Base-by-base conservation (phyloP, 2,888 invertebrate species). In the Gasteruption jaculator region DNA sequence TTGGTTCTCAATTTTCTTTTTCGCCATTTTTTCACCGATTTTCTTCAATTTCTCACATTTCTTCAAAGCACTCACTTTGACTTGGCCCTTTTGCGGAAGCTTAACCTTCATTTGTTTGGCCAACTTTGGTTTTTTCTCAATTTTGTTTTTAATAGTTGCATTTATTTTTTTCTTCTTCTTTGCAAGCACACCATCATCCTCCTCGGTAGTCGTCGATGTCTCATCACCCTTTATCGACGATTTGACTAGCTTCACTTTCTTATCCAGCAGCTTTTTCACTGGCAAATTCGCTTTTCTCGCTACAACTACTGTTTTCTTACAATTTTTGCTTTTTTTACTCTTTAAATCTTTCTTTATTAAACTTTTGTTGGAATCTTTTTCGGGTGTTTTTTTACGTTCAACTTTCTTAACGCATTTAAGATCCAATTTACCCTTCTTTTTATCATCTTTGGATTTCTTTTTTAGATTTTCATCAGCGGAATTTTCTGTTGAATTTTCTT, bases 161-260 rank as follows among this genome's bases (percentile, higher is more conserved):
- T 24, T 46, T 38, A 65, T 68, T 38, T 61, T 68, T 43, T 60
- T 69, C 12, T 53, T 38, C 24, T 57, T 60, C 27, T 60, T 61
- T n/a, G n/a, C n/a, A n/a, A n/a, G n/a, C 36, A 48, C 39, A 14
- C 43, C 48, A 5, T 58, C 57, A 4, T 53, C 54, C 8, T 54
- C 49, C 12, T 57, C 56, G 4, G 45, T 52, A 11, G 42, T 25
- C 4, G 45, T 41, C 31, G 39, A 12, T 46, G 32, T 38, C 37
- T 48, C 56, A 22, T 60, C 58, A n/a, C 52, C 54, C 30, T 52
- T 54, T 18, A 49, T 46, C 15, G 50, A 39, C 25, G 55, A 52
- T 39, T 66, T 65, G 56, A 62, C 64, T 61, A 68, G 59, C 44
- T 68, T 69, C 48, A 64, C 53, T 52, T 68, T 68, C 45, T 66